Conservation (phyloP, 1,140 invertebrate species). For the Sogatella furcifera region DNA sequence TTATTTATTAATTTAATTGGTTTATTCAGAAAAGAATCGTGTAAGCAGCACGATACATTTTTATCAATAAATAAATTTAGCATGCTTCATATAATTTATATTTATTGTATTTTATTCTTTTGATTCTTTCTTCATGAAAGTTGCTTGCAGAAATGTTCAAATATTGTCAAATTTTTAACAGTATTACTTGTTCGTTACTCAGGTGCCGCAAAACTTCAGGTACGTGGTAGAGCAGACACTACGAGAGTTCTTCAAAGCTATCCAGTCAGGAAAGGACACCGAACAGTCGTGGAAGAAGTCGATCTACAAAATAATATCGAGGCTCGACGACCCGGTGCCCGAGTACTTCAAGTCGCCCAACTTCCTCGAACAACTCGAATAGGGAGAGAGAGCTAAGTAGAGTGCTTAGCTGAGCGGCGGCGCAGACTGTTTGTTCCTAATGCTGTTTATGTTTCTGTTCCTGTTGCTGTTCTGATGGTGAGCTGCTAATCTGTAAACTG, state of each 20-base stretch:
- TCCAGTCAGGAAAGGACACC: constrained; percentile 86
- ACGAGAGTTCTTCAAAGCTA: constrained; percentile 96
- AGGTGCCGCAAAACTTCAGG: constrained; percentile 96
- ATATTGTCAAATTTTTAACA: not conserved
- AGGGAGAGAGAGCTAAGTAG: constrained; percentile 30
- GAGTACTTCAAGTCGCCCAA: constrained; percentile 99
- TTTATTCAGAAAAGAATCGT: too few relatives aligned
- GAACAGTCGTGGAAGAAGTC: constrained; percentile 99
- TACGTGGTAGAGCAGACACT: constrained; percentile 94
- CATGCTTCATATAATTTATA: too few relatives aligned
- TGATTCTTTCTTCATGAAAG: too few relatives aligned
- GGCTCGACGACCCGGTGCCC: constrained; percentile 95
- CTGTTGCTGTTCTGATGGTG: not conserved
- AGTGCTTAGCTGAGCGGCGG: too few relatives aligned
- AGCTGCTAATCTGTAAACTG: constrained; percentile 24
- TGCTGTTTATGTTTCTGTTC: not conserved
- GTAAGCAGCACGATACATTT: too few relatives aligned
- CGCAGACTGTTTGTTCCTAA: not conserved
- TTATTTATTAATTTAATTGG: too few relatives aligned
- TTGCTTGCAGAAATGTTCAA: not conserved
- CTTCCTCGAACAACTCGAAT: constrained; percentile 97
- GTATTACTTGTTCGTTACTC: constrained; percentile 17
- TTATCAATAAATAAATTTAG: too few relatives aligned
- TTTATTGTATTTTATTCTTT: too few relatives aligned
- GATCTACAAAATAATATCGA: constrained; percentile 99